Evolutionary conservation across 2,113 vertebrate genomes (phyloP).

Genomic region (Nannobrachium achirus): DNA sequence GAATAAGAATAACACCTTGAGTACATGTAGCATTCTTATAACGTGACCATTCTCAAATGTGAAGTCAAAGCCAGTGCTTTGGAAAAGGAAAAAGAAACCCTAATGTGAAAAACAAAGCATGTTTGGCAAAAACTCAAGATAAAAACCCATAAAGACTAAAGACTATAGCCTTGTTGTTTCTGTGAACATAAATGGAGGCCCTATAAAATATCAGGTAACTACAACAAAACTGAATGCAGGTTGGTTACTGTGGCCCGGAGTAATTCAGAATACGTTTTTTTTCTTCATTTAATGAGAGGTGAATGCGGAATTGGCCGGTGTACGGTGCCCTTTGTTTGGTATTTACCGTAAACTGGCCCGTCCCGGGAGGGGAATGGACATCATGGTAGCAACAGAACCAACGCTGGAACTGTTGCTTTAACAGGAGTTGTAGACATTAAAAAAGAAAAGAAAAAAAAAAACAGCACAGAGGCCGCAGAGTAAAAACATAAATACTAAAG

Average conservation of each 20-base stretch:
- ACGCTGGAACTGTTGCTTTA: constrained; percentile 19
- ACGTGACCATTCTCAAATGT: constrained; percentile 1
- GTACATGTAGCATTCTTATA: not conserved
- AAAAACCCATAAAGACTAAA: constrained; percentile 67
- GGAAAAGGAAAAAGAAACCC: constrained; percentile 43
- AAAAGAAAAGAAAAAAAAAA: too few relatives aligned
- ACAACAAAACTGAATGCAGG: constrained; percentile 73
- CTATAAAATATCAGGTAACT: constrained; percentile 79
- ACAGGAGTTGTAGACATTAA: constrained; percentile 11
- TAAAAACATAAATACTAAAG: constrained; percentile 20
- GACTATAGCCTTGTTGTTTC: constrained; percentile 75
- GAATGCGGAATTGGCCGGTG: constrained; percentile 53
- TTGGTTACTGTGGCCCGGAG: constrained; percentile 63
- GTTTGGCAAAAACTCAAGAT: constrained; percentile 60
- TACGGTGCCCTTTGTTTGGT: constrained; percentile 46
- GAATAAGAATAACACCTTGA: too few relatives aligned
- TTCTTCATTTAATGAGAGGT: constrained; percentile 50
- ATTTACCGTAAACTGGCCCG: constrained; percentile 52
- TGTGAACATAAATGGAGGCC: constrained; percentile 73
- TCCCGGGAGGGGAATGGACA: constrained; percentile 33
- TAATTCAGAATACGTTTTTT: constrained; percentile 24
- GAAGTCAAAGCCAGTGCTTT: constrained; percentile 4
- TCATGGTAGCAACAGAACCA: constrained; percentile 36
- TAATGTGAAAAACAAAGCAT: constrained; percentile 62
- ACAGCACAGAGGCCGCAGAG: constrained; percentile 16